Conservation (phyloP, 53 echinoderm and acorn worm genomes). For the Luidia sarsii region DNA sequence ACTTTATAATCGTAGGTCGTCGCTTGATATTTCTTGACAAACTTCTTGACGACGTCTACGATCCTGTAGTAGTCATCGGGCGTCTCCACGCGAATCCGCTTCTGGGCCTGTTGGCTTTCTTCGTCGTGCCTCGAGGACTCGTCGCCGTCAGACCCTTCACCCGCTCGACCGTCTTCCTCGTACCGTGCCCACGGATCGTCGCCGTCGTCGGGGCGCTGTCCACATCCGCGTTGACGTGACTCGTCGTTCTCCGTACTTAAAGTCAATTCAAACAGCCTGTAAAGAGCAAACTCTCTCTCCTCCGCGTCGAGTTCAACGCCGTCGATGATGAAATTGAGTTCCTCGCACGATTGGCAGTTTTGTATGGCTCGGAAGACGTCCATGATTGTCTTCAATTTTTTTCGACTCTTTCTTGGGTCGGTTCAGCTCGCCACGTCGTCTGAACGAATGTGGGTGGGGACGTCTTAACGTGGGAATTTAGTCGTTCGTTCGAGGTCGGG, state of each 20-base stretch:
- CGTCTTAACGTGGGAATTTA: too few relatives aligned
- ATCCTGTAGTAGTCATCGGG: background rate
- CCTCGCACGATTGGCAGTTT: background rate
- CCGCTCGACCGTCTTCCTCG: background rate
- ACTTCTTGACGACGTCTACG: background rate
- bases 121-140: background rate
- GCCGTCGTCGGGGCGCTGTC: background rate
- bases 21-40: conserved; percentile 27
- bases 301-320: background rate
- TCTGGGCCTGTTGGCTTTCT: background rate
- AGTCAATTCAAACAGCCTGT: background rate
- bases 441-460: too few relatives aligned
- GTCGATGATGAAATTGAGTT: background rate
- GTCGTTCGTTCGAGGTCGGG: too few relatives aligned
- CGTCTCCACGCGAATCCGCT: background rate
- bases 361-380: background rate
- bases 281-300: background rate
- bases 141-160: too few relatives aligned
- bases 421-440: too few relatives aligned
- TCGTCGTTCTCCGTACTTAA: background rate
- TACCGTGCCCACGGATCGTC: background rate
- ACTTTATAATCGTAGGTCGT: conserved; percentile 17
- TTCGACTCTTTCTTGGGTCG: too few relatives aligned
- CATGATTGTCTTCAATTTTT: conserved; percentile 3
- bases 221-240: background rate